Evolutionary conservation across 2,888 invertebrate species (phyloP).

Genomic region (Lamproptera curius): DNA sequence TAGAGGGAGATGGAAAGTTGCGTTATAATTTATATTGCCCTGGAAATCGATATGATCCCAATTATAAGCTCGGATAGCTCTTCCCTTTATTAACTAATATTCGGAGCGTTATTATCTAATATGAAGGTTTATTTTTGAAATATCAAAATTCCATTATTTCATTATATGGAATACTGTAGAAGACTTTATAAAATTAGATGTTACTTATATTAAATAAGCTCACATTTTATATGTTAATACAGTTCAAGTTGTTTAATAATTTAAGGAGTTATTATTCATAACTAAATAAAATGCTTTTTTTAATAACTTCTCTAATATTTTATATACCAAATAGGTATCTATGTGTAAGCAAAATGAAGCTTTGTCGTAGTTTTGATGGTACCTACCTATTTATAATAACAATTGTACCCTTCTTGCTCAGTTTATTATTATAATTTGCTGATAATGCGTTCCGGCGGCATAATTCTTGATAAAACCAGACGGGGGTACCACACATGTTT

Average conservation of each 20-base stretch:
- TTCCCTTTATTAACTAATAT: no score
- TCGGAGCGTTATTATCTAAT: no score
- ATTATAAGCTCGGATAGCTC: constrained; percentile 2
- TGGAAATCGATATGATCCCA: not conserved
- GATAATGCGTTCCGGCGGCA: not conserved
- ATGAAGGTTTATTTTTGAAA: no score
- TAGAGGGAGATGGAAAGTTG: constrained; percentile 19
- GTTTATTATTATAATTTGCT: not conserved
- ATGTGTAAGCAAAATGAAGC: not conserved
- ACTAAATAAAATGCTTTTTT: no score
- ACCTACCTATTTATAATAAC: constrained; percentile 2
- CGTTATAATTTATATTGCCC: constrained; percentile 1
- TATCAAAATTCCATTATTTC: no score
- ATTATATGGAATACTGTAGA: no score
- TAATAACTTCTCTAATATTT: not conserved
- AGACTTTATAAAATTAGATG: no score
- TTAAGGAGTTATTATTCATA: no score
- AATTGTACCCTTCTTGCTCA: no score
- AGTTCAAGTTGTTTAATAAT: no score
- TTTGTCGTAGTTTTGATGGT: not conserved
- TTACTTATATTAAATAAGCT: no score
- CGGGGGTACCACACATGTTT: constrained; percentile 8
- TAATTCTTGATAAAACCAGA: not conserved
- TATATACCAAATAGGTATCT: not conserved
- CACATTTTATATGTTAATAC: no score